Evolutionary conservation across 92 coral and sea anemone species (phyloP).

Genomic region (Zoanthus solanderi): DNA sequence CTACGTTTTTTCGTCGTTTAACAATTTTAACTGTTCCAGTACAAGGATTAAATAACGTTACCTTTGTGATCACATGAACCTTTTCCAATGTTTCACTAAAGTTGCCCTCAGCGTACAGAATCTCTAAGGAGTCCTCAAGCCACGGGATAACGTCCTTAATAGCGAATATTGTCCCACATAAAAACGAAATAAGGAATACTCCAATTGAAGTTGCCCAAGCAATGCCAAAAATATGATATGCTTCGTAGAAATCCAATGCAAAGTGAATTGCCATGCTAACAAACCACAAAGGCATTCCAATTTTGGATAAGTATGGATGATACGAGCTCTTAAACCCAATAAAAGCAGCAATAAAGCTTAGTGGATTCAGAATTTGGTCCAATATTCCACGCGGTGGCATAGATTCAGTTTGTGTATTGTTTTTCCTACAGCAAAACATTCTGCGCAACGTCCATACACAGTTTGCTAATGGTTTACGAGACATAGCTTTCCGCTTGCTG

Average conservation of each 20-base stretch:
- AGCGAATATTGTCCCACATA: conserved; percentile 77
- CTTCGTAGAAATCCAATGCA: conserved; percentile 95
- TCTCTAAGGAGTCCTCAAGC: conserved; percentile 87
- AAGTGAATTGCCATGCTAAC: conserved; percentile 78
- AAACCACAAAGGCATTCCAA: conserved; percentile 85
- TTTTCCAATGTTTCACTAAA: conserved; percentile 87
- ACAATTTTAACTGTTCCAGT: no score
- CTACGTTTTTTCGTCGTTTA: no score
- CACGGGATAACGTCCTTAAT: conserved; percentile 87
- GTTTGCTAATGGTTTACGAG: conserved; percentile 39
- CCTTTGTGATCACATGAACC: conserved; percentile 73
- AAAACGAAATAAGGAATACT: conserved; percentile 81
- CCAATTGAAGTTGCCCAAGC: conserved; percentile 99
- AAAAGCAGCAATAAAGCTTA: conserved; percentile 82
- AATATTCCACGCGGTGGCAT: conserved; percentile 68
- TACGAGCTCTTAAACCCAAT: conserved; percentile 86
- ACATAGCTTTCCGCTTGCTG: conserved; percentile 10
- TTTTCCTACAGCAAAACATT: conserved; percentile 40
- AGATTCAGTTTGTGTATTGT: background rate
- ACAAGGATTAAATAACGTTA: background rate
- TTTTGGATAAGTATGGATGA: conserved; percentile 62
- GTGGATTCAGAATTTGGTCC: conserved; percentile 67
- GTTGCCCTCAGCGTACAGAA: conserved; percentile 85
- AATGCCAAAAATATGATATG: conserved; percentile 84
- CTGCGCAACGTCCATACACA: conserved; percentile 28